Conservation (phyloP, 2,888 invertebrate genomes). For the Hecatera dysodea region DNA sequence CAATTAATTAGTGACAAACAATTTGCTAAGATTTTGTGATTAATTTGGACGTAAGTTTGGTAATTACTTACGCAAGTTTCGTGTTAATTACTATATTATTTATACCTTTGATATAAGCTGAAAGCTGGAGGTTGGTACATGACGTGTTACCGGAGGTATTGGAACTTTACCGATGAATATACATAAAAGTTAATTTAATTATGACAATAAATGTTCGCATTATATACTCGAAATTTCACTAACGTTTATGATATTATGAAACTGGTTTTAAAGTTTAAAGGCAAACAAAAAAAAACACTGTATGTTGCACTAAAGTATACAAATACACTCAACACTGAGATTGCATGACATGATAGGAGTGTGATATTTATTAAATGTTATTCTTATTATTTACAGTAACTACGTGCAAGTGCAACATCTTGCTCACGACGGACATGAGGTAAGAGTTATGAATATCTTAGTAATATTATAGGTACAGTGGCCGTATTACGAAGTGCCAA, state of each 20-base stretch:
- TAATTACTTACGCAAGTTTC: slow-evolving; percentile 45
- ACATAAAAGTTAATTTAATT: slow-evolving; percentile 2
- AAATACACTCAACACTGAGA: not conserved
- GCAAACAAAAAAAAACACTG: not conserved
- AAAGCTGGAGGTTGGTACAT: not conserved
- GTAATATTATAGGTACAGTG: too few relatives aligned
- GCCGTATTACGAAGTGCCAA: too few relatives aligned
- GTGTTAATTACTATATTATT: slow-evolving; percentile 31
- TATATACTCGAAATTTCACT: not conserved
- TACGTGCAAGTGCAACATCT: slow-evolving; percentile 98
- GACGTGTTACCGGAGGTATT: not conserved
- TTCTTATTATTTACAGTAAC: slow-evolving; percentile 92
- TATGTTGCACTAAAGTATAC: not conserved
- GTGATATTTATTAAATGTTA: not conserved
- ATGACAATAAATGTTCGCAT: not conserved
- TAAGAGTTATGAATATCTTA: slow-evolving; percentile 81
- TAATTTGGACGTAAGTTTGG: slow-evolving; percentile 45
- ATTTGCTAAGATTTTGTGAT: slow-evolving; percentile 38
- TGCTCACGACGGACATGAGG: slow-evolving; percentile 97
- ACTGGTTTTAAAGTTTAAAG: not conserved
- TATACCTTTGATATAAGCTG: slow-evolving; percentile 7
- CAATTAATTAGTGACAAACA: slow-evolving; percentile 43
- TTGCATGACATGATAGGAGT: not conserved
- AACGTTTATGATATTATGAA: not conserved
- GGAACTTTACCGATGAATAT: not conserved